Conservation (phyloP, 1,140 invertebrate genomes). For the Antheraea pernyi region DNA sequence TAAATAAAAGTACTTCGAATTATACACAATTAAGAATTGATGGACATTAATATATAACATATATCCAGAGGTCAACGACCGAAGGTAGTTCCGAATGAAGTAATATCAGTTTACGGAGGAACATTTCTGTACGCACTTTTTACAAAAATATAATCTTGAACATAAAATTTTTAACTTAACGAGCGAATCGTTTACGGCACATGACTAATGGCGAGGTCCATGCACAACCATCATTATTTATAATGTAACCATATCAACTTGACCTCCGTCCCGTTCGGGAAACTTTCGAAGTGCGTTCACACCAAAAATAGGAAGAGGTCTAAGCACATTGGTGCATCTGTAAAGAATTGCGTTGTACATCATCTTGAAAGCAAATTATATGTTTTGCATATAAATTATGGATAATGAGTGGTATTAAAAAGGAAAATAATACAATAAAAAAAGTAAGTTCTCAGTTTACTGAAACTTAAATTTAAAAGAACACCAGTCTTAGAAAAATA, state of each 20-base stretch:
- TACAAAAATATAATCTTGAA: conserved; percentile 7
- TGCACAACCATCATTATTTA: conserved; percentile 55
- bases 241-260: conserved; percentile 41
- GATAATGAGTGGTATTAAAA: background rate
- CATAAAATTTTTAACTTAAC: conserved; percentile 35
- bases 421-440: background rate
- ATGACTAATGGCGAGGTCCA: conserved; percentile 46
- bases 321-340: conserved; percentile 35
- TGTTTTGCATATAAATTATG: conserved; percentile 23
- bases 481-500: no score
- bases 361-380: conserved; percentile 55
- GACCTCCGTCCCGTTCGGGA: conserved; percentile 27
- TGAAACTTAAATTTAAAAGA: no score
- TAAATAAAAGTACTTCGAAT: no score
- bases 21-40: no score
- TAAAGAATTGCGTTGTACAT: conserved; percentile 54
- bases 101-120: background rate
- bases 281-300: background rate
- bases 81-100: no score
- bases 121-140: conserved; percentile 6
- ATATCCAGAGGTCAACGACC: no score
- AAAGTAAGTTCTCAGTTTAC: no score
- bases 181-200: conserved; percentile 55
- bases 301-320: conserved; percentile 24
- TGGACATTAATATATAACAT: no score